A percentile compares a stretch with the other conserved stretches of the same genome.
phyloP scores from a whole-genome alignment of 2,797 vertebrate genomes.

The Tapirus indicus region DNA sequence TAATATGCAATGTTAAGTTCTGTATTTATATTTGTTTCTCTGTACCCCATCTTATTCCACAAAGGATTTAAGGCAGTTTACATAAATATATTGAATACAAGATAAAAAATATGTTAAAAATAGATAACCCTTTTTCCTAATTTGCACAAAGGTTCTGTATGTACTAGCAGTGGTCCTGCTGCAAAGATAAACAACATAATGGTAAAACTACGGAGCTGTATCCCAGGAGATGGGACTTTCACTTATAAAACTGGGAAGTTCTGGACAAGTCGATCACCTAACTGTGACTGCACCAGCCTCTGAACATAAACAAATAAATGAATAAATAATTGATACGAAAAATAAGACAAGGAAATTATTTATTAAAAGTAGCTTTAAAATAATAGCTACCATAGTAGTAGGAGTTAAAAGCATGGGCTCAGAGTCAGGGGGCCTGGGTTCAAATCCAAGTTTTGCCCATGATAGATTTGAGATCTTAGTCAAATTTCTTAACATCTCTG shows the following conservation, averaged over 20 bases:
- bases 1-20: neutral
- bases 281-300: neutral
- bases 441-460: neutral
- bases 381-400: neutral
- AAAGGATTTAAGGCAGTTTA: conserved; percentile 31
- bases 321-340: neutral
- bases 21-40: neutral
- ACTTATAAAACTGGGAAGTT: neutral
- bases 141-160: neutral
- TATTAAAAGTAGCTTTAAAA: neutral
- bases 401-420: neutral
- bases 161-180: neutral
- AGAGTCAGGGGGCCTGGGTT: neutral
- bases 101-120: neutral
- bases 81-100: conserved; percentile 17
- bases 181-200: neutral
- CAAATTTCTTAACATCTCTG: neutral
- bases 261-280: neutral
- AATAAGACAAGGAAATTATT: neutral
- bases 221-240: neutral
- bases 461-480: neutral
- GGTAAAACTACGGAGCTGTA: neutral
- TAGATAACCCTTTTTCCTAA: neutral
- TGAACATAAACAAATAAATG: neutral
- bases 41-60: neutral